phyloP scores from a whole-genome alignment of 2,113 vertebrate species.

The Steatornis caripensis region DNA sequence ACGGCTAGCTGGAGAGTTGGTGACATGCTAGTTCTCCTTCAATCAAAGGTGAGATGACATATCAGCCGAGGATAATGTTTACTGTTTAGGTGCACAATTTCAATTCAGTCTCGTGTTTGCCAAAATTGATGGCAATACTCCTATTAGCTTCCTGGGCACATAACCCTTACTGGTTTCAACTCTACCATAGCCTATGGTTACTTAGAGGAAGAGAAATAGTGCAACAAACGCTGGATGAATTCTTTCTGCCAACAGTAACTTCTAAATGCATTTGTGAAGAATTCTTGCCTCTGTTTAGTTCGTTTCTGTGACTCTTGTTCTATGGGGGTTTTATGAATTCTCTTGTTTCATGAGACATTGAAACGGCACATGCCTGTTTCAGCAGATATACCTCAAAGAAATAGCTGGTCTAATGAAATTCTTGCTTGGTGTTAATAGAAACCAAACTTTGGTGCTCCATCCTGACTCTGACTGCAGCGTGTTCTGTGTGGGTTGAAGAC shows the following conservation, averaged over 20 bases:
- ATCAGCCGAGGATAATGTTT: background rate
- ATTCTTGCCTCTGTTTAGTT: background rate
- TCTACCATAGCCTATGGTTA: background rate
- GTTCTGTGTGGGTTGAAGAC: background rate
- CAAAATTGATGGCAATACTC: accelerated
- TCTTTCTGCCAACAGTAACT: background rate
- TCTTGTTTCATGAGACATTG: background rate
- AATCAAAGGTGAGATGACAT: background rate
- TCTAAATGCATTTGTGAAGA: background rate
- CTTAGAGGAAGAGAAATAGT: background rate
- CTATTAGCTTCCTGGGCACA: background rate
- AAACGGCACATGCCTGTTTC: background rate
- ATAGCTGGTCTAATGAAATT: background rate
- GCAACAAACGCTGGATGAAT: background rate
- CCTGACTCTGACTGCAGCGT: background rate
- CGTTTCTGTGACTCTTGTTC: background rate
- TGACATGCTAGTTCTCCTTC: background rate
- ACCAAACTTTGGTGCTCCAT: background rate
- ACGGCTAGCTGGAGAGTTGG: background rate
- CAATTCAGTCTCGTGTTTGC: background rate
- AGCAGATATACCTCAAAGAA: background rate
- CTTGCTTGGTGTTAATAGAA: background rate
- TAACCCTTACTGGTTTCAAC: background rate
- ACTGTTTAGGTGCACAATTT: background rate
- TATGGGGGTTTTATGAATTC: background rate